These are phyloP conservation scores for Athetis lepigone DNA, from an alignment of 2,888 invertebrate genomes.

Conservation along the genomic window DNA sequence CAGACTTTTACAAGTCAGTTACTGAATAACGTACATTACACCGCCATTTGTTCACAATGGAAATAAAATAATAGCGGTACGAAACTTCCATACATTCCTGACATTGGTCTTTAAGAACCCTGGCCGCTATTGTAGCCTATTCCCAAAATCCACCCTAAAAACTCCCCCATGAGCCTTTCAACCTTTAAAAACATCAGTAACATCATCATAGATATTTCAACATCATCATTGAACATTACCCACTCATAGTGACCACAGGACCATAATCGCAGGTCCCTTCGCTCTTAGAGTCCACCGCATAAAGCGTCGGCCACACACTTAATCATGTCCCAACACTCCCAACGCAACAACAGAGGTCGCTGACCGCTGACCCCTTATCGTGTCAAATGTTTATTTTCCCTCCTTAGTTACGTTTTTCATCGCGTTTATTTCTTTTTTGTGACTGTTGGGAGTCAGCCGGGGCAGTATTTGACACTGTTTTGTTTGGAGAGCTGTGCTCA, in stretches of 20 bases:
- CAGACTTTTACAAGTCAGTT: too few relatives aligned
- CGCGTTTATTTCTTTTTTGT: conserved; percentile 46
- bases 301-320: conserved; percentile 41
- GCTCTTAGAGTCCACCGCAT: conserved; percentile 15
- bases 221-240: neutral
- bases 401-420: conserved; percentile 50
- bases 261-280: neutral
- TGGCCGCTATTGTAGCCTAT: too few relatives aligned
- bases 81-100: too few relatives aligned
- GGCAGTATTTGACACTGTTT: conserved; percentile 7
- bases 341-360: conserved; percentile 40
- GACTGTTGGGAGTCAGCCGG: conserved; percentile 14
- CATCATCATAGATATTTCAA: too few relatives aligned
- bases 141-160: too few relatives aligned
- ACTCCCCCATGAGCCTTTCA: too few relatives aligned
- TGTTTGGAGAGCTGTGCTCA: neutral
- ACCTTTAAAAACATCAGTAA: neutral
- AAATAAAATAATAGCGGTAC: too few relatives aligned
- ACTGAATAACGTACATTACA: too few relatives aligned
- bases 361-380: conserved; percentile 47
- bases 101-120: too few relatives aligned
- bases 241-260: neutral
- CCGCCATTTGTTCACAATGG: too few relatives aligned
- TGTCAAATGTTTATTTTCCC: conserved; percentile 53
- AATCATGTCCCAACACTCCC: conserved; percentile 52